These are phyloP conservation scores for Megamerina dolium DNA, from an alignment of 2,888 invertebrate species.

Conservation along the genomic window DNA sequence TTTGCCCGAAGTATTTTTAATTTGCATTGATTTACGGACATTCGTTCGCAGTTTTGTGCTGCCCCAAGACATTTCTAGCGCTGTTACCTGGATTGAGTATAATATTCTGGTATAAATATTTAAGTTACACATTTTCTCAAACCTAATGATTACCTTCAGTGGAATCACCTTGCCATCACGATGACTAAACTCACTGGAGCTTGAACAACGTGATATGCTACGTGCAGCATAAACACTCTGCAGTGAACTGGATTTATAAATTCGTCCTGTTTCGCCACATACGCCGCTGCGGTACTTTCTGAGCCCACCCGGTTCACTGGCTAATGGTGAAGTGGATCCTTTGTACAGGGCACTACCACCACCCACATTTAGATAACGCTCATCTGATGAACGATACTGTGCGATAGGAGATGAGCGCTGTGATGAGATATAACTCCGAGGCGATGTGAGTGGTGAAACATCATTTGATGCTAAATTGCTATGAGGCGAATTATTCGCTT, in stretches of 20 bases:
- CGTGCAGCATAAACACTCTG: conserved; percentile 21
- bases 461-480: conserved; percentile 18
- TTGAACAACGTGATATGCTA: conserved; percentile 43
- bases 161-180: conserved; percentile 48
- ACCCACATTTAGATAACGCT: conserved; percentile 20
- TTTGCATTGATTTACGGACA: conserved; percentile 52
- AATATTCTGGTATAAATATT: background rate
- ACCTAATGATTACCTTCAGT: conserved; percentile 54
- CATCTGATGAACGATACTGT: conserved; percentile 28
- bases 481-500: conserved; percentile 27
- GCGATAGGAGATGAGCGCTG: conserved; percentile 20
- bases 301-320: conserved; percentile 26
- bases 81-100: conserved; percentile 43
- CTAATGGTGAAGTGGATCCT: conserved; percentile 34
- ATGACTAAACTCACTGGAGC: conserved; percentile 45
- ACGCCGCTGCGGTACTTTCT: conserved; percentile 5
- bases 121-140: too few species aligned
- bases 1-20: conserved; percentile 54
- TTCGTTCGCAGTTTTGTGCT: conserved; percentile 55
- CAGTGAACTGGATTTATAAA: conserved; percentile 14
- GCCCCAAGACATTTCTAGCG: conserved; percentile 56
- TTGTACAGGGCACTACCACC: conserved; percentile 2
- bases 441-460: conserved; percentile 31
- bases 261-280: conserved; percentile 14
- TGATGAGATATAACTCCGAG: conserved; percentile 25